Base-by-base conservation (phyloP, 1,140 invertebrate species). In the Holcopasites calliopsidis region DNA sequence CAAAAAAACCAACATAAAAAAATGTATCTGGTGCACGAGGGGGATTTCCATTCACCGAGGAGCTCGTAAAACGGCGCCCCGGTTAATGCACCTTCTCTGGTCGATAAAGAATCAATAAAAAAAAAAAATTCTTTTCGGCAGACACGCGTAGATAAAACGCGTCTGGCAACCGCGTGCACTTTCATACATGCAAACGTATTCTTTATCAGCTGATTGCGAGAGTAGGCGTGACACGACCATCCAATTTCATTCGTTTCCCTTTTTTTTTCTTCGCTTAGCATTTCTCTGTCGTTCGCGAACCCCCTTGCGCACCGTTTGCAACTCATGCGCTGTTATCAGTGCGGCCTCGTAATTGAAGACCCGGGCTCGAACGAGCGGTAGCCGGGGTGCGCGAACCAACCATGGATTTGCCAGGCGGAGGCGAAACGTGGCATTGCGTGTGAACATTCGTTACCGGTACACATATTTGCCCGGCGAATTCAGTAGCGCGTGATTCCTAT, bases 401-500 rank as follows among this genome's bases (percentile, higher is more conserved):
- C 28, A 33, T 42, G 40, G 42, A 31, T 21, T 21, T 33, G n/a
- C 33, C 31, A 10, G 1, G 26, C 44, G 23, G n/a, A 23, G 11
- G 31, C n/a, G 11, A 35, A n/a, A n/a, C n/a, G n/a, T n/a, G n/a
- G n/a, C n/a, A n/a, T n/a, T n/a, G n/a, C n/a, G n/a, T n/a, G n/a
- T n/a, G n/a, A n/a, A 54, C 64, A 40, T 75, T 64, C 44, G 35
- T 61, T 11, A 47, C 3, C 13, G 31, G 13, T 47, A 44, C n/a
- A n/a, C n/a, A n/a, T 71, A 66, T 82, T 81, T 80, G 54, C 65
- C 60, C 26, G 78, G 13, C 65, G 78, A 82, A 82, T 80, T 66
- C 73, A 72, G 60, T 71, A 5, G 42, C 66, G 78, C 73, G 61
- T 80, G 61, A 72, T 80, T 80, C 78, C 60, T 60, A 54, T 18